Evolutionary conservation across 1,140 invertebrate genomes (phyloP), one percentile per base, ranked within the genome.

Genomic region (Gerris buenoi): DNA sequence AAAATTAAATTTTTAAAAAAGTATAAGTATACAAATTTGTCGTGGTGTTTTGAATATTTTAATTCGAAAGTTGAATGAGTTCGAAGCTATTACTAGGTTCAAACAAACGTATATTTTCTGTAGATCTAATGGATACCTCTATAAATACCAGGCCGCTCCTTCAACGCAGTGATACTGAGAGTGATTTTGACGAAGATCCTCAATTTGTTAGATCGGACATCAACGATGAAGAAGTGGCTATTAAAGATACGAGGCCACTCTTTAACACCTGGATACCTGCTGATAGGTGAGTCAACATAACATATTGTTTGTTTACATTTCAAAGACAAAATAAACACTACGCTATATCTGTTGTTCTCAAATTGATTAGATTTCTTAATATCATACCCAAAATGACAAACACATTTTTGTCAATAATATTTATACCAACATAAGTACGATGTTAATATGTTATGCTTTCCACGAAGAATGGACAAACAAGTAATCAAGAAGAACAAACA

Each of bases 241-340:
- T 80, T 26, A 77, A 76, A 56, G 79, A 83, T 73, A 75, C 77
- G 29, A 81, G 79, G 71, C 78, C 81, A 33, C 75, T 84, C 67
- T 79, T 83, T 67, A 81, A 80, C 72, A 70, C 76, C 59, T 68
- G 75, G 33, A 79, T 81, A 72, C 88, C 88, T 15, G 69, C 72
- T 25, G 86, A 88, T 70, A 82, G 79, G 70, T 85, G 80, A 68
- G 63, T 66, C n/a, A n/a, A n/a, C n/a, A n/a, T n/a, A n/a, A n/a
- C n/a, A n/a, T n/a, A n/a, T n/a, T n/a, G n/a, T n/a, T n/a, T n/a
- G n/a, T n/a, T n/a, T n/a, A n/a, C n/a, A n/a, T n/a, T n/a, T n/a
- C n/a, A n/a, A n/a, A n/a, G n/a, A n/a, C n/a, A n/a, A n/a, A n/a
- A n/a, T n/a, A n/a, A n/a, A n/a, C n/a, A n/a, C n/a, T n/a, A n/a